Evolutionary conservation across 1,140 invertebrate species (phyloP), one percentile per base, ranked within the genome.

Genomic region (Rhyzopertha dominica): DNA sequence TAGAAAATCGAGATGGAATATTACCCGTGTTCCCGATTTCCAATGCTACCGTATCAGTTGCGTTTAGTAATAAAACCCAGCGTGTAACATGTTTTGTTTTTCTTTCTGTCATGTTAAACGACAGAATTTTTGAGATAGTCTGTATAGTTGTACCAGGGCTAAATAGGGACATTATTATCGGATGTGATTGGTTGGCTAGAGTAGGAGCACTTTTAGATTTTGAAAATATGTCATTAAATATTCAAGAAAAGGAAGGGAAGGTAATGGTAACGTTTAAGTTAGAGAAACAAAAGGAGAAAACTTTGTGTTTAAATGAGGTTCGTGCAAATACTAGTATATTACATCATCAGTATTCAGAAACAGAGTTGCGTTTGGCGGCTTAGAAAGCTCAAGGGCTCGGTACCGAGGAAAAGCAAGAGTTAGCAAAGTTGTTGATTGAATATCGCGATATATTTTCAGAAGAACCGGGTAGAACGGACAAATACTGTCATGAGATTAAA

Each of bases 401-500:
- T 12, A 12, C 23, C 9, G 18, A 9, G 16, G 10, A 43, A 4
- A 38, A 37, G 12, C 5, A 14, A 12, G 24, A 18, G 25, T 38
- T 43, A 40, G 22, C 10, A 0, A 9, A 20, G 10, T 10, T 39
- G 13, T 12, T 43, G 4, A 16, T 38, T 1, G 23, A 43, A 22
- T 36, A 43, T n/a, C 10, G 23, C 12, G 31, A 10, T n/a, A 43
- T 43, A 12, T 43, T 41, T 49, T 44, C 44, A 13, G 18, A 38
- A 5, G 19, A 52, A 13, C 47, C 50, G 17, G 58, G 53, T 0
- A 38, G 34, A 12, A 32, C 42, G 1, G 47, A 47, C 28, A 42
- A 41, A 20, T 63, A 61, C 31, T 25, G 50, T 18, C 56, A 63
- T 43, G 35, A 44, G 41, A 60, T 62, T 16, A 52, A 37, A 20